These are phyloP conservation scores for Leptopilina syphax DNA, from an alignment of 2,888 invertebrate species.

Conservation along the genomic window DNA sequence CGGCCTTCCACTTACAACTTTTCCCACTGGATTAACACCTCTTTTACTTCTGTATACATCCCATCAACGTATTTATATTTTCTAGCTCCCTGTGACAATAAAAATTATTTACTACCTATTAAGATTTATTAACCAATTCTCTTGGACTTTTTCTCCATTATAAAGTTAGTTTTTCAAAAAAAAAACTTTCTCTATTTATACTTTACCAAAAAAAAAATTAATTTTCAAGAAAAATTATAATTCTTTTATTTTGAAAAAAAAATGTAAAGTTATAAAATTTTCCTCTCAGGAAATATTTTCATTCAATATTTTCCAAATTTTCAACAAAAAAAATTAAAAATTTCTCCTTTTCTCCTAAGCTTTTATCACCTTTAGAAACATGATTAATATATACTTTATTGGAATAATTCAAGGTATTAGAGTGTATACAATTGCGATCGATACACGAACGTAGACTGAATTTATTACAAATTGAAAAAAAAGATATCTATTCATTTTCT, in stretches of 20 bases:
- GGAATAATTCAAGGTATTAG: constrained; percentile 12
- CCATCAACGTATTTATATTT: neutral
- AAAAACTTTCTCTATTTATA: too few species aligned
- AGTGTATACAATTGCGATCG: constrained; percentile 14
- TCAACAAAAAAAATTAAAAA: neutral
- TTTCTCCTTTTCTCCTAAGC: neutral
- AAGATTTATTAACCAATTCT: too few species aligned
- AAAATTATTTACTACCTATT: neutral
- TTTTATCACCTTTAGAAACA: neutral
- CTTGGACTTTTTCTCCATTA: too few species aligned
- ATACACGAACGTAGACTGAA: neutral
- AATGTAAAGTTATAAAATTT: too few species aligned
- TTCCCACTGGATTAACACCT: constrained; percentile 32
- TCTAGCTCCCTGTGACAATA: neutral
- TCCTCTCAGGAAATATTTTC: too few species aligned
- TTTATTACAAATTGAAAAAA: neutral
- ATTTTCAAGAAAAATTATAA: too few species aligned
- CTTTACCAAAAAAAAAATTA: too few species aligned
- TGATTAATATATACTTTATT: constrained; percentile 9
- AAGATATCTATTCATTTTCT: too few species aligned
- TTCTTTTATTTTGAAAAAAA: too few species aligned
- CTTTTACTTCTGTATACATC: constrained; percentile 23
- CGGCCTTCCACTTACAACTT: constrained; percentile 39
- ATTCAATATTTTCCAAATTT: too few species aligned
- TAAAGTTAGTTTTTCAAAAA: too few species aligned